phyloP scores from a whole-genome alignment of 2,113 vertebrate species.

The Cheirogaleus medius region DNA sequence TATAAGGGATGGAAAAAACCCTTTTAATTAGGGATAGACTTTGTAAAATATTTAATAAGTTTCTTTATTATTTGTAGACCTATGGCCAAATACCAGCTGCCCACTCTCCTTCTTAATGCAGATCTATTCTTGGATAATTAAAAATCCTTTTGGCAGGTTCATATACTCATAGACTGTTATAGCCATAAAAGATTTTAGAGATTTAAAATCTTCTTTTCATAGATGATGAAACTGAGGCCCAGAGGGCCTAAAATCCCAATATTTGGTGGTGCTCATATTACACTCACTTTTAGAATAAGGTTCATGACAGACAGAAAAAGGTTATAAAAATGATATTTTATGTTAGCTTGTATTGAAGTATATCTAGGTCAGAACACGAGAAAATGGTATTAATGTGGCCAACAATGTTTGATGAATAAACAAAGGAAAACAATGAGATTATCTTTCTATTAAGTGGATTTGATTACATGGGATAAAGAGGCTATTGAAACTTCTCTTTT shows the following conservation, averaged over 20 bases:
- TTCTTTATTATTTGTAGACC: conserved; percentile 58
- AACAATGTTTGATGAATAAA: not conserved
- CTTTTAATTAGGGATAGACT: conserved; percentile 60
- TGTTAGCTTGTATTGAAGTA: not conserved
- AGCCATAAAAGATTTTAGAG: not conserved
- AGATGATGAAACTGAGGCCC: not conserved
- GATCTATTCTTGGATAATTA: conserved; percentile 55
- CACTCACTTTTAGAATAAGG: not conserved
- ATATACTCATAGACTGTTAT: not conserved
- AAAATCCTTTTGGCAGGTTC: conserved; percentile 37
- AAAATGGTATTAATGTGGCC: not conserved
- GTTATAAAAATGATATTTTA: not conserved
- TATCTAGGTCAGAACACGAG: not conserved
- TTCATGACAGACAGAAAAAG: not conserved
- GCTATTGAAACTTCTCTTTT: not conserved
- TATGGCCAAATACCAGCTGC: conserved; percentile 47
- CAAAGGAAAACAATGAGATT: not conserved
- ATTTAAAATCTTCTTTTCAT: not conserved
- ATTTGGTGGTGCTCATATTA: not conserved
- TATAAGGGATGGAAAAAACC: not conserved
- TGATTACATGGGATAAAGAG: not conserved
- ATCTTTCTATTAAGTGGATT: not conserved
- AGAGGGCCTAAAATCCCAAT: no score
- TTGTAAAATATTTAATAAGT: conserved; percentile 44
- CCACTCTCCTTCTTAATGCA: conserved; percentile 28